These are phyloP conservation scores for Talpa occidentalis DNA, from an alignment of 2,113 vertebrate species.

Conservation along the genomic window DNA sequence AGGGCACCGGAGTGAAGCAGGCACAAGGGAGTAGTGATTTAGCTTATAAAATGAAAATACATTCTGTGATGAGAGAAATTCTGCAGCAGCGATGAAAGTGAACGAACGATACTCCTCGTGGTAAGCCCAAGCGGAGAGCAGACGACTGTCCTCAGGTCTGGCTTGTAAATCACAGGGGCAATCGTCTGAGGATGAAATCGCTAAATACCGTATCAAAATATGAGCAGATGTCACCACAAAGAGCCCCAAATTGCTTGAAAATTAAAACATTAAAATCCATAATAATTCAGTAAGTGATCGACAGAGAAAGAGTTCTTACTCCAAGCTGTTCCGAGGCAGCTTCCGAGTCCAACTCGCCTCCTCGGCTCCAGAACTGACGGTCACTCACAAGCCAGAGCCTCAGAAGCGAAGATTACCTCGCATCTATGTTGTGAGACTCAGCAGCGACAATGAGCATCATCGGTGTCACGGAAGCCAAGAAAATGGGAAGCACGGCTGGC, in stretches of 20 bases:
- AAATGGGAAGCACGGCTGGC: no score
- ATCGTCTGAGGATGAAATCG: background rate
- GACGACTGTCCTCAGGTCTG: background rate
- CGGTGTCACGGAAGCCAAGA: no score
- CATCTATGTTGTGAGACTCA: conserved; percentile 61
- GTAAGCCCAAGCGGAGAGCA: background rate
- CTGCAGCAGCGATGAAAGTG: background rate
- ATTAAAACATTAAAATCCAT: conserved; percentile 54
- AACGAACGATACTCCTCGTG: background rate
- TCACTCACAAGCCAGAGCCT: conserved; percentile 58
- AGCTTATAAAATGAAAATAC: background rate
- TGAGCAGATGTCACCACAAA: conserved; percentile 61
- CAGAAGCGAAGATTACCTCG: conserved; percentile 45
- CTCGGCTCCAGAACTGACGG: conserved; percentile 70
- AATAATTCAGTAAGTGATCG: conserved; percentile 69
- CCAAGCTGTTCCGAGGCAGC: conserved; percentile 68
- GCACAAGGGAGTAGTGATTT: background rate
- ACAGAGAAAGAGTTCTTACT: conserved; percentile 66
- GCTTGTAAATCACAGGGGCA: background rate
- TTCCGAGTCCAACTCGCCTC: conserved; percentile 28
- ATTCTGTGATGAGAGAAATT: background rate
- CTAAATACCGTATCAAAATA: conserved; percentile 61
- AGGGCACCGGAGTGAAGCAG: background rate
- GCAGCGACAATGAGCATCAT: conserved; percentile 49
- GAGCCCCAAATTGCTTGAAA: conserved; percentile 57